Evolutionary conservation across 2,113 vertebrate genomes (phyloP).

Genomic region (Melanocharis versteri): DNA sequence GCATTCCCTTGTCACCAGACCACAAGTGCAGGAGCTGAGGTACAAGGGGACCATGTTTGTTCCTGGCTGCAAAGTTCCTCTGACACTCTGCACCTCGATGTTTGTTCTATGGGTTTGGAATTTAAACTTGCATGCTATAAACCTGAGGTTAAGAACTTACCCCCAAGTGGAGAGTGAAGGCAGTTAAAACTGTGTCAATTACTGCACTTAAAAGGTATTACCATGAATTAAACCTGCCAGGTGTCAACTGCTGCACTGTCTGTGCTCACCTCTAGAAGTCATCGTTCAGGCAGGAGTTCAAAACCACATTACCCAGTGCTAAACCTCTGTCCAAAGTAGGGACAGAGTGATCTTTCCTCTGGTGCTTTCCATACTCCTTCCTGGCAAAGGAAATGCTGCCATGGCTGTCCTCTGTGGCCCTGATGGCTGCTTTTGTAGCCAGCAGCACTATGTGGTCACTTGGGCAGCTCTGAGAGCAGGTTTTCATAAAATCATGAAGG

Average conservation of each 20-base stretch:
- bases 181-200: not conserved
- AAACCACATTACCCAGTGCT: not conserved
- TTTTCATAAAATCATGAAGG: not conserved
- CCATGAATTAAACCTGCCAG: fast-evolving
- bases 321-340: not conserved
- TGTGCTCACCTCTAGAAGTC: not conserved
- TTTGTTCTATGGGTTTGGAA: not conserved
- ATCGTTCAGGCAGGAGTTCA: not conserved
- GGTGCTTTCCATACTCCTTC: not conserved
- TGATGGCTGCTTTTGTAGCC: not conserved
- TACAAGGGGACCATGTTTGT: not conserved
- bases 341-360: not conserved
- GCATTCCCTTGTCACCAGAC: too few relatives aligned
- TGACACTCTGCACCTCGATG: not conserved
- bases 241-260: not conserved
- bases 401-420: not conserved
- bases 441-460: not conserved
- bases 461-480: not conserved
- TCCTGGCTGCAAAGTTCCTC: not conserved
- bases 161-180: not conserved
- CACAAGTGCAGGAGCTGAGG: not conserved
- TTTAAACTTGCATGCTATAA: not conserved
- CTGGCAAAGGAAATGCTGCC: too few relatives aligned
- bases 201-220: not conserved
- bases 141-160: not conserved